Percentiles rank a stretch among this genome's conserved stretches.
phyloP scores from a whole-genome alignment of 2,797 vertebrate species.

The Picus viridis region DNA sequence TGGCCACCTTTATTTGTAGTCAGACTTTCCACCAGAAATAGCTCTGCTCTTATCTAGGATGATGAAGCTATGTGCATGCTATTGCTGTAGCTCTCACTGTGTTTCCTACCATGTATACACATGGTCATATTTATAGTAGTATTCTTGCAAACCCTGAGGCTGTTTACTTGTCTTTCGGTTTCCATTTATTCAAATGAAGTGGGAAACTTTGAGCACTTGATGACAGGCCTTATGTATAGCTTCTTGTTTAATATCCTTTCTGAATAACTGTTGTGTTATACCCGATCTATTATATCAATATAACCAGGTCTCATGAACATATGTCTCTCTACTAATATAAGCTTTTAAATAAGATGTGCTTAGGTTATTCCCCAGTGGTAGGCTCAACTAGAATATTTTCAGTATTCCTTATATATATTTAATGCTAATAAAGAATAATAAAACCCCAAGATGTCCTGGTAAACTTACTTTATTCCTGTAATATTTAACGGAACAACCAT shows the following conservation, averaged over 20 bases:
- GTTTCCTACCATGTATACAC: background rate
- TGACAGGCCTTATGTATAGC: background rate
- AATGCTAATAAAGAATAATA: background rate
- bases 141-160: background rate
- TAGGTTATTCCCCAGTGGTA: background rate
- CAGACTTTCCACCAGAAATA: background rate
- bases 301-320: background rate
- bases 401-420: background rate
- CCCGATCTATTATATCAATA: background rate
- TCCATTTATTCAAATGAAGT: no score
- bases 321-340: background rate
- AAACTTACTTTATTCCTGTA: background rate
- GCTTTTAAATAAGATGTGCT: background rate
- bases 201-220: background rate
- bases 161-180: background rate
- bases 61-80: no score
- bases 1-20: background rate
- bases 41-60: no score
- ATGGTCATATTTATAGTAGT: background rate
- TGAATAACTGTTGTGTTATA: background rate
- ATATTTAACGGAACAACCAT: background rate
- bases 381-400: background rate
- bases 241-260: background rate
- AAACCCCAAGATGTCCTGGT: background rate
- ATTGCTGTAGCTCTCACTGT: background rate